phyloP scores from a whole-genome alignment of 2,113 vertebrate genomes.

The Xyrauchen texanus region DNA sequence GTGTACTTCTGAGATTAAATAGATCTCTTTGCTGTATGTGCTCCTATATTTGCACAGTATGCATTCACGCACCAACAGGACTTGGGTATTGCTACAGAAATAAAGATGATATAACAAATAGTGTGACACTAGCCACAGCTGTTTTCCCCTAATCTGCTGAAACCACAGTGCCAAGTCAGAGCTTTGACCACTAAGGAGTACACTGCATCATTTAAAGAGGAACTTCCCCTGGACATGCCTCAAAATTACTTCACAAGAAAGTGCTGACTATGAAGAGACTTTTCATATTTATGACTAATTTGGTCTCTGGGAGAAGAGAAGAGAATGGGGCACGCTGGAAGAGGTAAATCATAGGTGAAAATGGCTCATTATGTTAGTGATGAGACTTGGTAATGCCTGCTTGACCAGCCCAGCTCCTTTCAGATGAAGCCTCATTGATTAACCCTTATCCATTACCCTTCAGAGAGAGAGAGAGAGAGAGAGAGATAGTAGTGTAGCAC shows the following conservation, averaged over 20 bases:
- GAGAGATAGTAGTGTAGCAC: background rate
- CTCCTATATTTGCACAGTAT: constrained; percentile 22
- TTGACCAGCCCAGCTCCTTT: constrained; percentile 28
- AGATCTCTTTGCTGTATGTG: background rate
- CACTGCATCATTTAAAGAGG: constrained; percentile 53
- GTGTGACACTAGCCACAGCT: constrained; percentile 48
- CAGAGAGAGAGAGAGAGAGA: constrained; percentile 5
- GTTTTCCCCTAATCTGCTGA: constrained; percentile 54
- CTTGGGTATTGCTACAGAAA: constrained; percentile 35
- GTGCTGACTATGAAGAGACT: constrained; percentile 10
- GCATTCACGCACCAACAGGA: constrained; percentile 12
- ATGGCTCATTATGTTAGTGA: constrained; percentile 42
- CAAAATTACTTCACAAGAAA: constrained; percentile 44
- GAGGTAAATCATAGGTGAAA: constrained; percentile 34
- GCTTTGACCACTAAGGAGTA: constrained; percentile 46
- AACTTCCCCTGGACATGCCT: constrained; percentile 41
- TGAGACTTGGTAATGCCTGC: constrained; percentile 42
- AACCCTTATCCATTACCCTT: constrained; percentile 34
- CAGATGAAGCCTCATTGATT: constrained; percentile 29
- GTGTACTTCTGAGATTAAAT: background rate
- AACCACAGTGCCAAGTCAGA: constrained; percentile 52
- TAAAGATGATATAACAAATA: constrained; percentile 44
- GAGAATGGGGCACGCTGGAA: background rate
- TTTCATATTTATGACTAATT: constrained; percentile 26
- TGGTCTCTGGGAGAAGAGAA: background rate